phyloP scores from a whole-genome alignment of 1,140 invertebrate species.

The Drosophila ercepeae region DNA sequence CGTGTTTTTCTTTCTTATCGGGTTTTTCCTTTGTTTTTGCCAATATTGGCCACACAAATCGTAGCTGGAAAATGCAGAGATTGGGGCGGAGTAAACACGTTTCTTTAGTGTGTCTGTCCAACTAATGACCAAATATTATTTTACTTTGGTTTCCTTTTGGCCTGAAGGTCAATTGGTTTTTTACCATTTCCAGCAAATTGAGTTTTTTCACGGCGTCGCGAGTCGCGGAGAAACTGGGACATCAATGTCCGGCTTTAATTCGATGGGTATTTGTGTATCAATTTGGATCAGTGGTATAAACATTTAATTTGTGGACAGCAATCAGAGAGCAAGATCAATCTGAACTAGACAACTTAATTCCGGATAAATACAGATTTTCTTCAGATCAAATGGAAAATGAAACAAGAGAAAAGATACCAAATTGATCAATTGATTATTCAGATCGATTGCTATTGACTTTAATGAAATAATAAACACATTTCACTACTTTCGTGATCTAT shows the following conservation, averaged over 20 bases:
- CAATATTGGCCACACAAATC: constrained; percentile 59
- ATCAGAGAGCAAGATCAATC: constrained; percentile 9
- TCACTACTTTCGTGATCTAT: not conserved
- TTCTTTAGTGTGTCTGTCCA: constrained; percentile 44
- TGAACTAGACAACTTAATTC: constrained; percentile 13
- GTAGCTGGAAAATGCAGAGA: constrained; percentile 12
- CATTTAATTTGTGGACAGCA: constrained; percentile 12
- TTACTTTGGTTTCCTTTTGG: constrained; percentile 67
- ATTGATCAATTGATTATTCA: constrained; percentile 1
- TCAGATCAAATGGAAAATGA: not conserved
- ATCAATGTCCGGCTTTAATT: constrained; percentile 8
- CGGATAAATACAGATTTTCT: constrained; percentile 11
- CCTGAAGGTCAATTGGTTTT: constrained; percentile 74
- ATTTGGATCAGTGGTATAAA: constrained; percentile 19
- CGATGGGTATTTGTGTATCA: constrained; percentile 4
- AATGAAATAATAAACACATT: not conserved
- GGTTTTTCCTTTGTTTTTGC: constrained; percentile 38
- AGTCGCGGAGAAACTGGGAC: constrained; percentile 26
- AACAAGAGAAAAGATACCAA: not conserved
- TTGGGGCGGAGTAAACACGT: constrained; percentile 36
- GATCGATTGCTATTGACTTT: not conserved
- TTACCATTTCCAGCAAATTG: constrained; percentile 56
- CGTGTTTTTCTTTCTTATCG: constrained; percentile 14
- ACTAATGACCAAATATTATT: constrained; percentile 76
- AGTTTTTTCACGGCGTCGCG: constrained; percentile 42